Percentiles rank a stretch among this genome's conserved stretches.
phyloP scores from a whole-genome alignment of 2,888 invertebrate genomes.

The Microplitis manilae region DNA sequence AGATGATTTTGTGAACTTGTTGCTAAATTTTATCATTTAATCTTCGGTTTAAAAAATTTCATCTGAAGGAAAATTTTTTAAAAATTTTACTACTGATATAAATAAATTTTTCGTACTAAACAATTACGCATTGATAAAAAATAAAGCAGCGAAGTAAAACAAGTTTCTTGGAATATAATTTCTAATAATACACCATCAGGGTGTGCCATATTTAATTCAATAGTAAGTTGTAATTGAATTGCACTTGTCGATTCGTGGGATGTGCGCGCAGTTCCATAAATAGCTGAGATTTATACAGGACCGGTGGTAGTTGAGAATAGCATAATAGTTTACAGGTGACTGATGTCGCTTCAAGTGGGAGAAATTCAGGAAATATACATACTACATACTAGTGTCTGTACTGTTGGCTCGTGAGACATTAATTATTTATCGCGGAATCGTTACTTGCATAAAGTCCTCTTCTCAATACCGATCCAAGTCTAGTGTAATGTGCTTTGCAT shows the following conservation, averaged over 20 bases:
- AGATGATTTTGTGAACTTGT: not conserved
- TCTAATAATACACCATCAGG: constrained; percentile 18
- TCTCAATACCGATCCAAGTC: constrained; percentile 23
- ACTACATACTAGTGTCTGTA: constrained; percentile 22
- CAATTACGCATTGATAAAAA: not conserved
- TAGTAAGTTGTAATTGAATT: constrained; percentile 13
- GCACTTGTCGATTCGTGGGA: constrained; percentile 35
- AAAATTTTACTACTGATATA: not conserved
- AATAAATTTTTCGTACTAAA: not conserved
- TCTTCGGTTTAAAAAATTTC: not conserved
- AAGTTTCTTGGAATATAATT: not conserved
- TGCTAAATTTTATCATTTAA: not conserved
- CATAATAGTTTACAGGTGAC: constrained; percentile 15
- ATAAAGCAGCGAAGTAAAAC: not conserved
- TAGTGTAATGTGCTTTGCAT: constrained; percentile 48
- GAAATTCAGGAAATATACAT: constrained; percentile 11
- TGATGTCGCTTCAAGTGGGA: not conserved
- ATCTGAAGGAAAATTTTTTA: not conserved
- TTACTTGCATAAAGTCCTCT: constrained; percentile 36
- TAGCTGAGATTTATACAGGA: constrained; percentile 28
- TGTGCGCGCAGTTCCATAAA: constrained; percentile 34
- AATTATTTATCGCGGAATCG: constrained; percentile 50
- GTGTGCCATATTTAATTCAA: constrained; percentile 21
- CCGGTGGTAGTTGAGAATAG: not conserved
- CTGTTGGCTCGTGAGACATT: constrained; percentile 40